Base-by-base conservation (phyloP, 2,113 vertebrate genomes). In the Tragelaphus buxtoni region DNA sequence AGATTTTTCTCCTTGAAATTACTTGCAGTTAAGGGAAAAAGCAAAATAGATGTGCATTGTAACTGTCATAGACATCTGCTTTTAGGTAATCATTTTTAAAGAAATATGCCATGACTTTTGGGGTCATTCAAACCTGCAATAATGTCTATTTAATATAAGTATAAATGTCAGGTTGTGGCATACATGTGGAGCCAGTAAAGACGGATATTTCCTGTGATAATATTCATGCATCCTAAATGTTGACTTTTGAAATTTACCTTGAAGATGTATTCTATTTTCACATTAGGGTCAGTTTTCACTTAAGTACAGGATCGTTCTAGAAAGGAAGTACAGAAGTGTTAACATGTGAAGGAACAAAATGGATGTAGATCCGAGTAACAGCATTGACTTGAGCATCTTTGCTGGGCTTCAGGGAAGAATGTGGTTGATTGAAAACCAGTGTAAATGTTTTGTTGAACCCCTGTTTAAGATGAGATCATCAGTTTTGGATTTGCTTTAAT, bases 81-180 rank as follows among this genome's bases (percentile, higher is more conserved):
- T 97, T 95, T 93, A 96, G 84, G 94, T 87, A 94, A 92, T 63
- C 58, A 85, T 92, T 97, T 97, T 94, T 51, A 95, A 97, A 95
- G 72, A 96, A 96, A 94, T 96, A 90, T 58, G 30, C 49, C 65
- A 20, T 92, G 61, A 93, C 69, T 95, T 82, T 92, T 92, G 74
- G 58, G 85, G 77, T 95, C 82, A 90, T 93, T 88, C 90, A 63
- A 97, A 85, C 58, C 69, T 42, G 32, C 22, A 91, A 35, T 96
- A 95, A 94, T 91, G 53, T 92, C 76, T 92, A 7, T 91, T 86
- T 95, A 92, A 61, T 96, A 6, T 95, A 92, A 92, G 39, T 90
- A 82, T 95, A 91, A 96, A 58, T 81, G 76, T 92, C 94, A 97
- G 72, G 53, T 95, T 91, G 72, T 94, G 61, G 53, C 32, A 42